Evolutionary conservation across 2,113 vertebrate species (phyloP), one percentile per base, ranked within the genome.

Genomic region (Tamias sibiricus): DNA sequence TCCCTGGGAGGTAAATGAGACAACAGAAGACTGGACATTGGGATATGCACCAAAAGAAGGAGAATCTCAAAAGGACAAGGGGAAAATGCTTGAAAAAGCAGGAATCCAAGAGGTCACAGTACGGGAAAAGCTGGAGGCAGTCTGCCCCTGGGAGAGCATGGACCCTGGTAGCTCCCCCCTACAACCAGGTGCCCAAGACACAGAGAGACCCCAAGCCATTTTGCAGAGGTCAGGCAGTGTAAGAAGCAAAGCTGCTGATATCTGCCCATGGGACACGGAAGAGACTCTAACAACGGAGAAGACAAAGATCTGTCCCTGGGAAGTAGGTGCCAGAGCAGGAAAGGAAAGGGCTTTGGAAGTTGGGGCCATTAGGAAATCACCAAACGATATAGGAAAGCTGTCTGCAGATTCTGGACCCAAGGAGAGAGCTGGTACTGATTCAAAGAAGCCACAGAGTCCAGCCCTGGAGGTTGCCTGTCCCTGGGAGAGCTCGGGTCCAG

Each of bases 241-340:
- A 0, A 98, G 96, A 66, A 95, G 91, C 79, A 94, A 79, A 40
- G 95, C 91, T 47, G 95, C 74, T 0, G 97, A 98, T 19, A 49
- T 98, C 3, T 98, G 98, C 26, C 98, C 98, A 0, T 98, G 98
- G 98, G 98, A 98, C 1, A 20, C 8, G 8, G 90, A 91, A 19
- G 81, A 88, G 3, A 37, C 44, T 20, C 19, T 52, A n/a, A 47
- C 40, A 24, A 6, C 77, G 0, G 80, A 76, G 68, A 91, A 79
- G 57, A 94, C 69, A 24, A 74, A 87, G 74, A 30, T 95, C 79
- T 99, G 98, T 96, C 98, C 98, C 71, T 98, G 98, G 98, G 98
- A 99, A 7, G 96, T 42, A 32, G 94, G 54, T 42, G 30, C 75
- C 44, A 44, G 37, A 49, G 52, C 44, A 8, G 32, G 52, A 28